A percentile compares a stretch with the other conserved stretches of the same genome.
These are phyloP conservation scores for Morelia viridis DNA, from an alignment of 2,797 vertebrate genomes.

Conservation along the genomic window DNA sequence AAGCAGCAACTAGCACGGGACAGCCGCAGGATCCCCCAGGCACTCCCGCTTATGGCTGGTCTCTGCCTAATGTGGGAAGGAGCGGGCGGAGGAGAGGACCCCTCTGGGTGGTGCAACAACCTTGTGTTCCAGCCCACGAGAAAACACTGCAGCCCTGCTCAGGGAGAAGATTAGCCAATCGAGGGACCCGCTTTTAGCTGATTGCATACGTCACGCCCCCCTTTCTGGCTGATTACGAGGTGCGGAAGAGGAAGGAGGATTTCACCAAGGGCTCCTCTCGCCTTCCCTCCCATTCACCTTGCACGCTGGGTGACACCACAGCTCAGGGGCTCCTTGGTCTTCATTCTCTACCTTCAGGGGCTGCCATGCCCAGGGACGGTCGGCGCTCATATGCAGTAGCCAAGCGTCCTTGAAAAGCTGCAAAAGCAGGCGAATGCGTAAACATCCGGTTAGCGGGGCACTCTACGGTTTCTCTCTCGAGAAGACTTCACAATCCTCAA, in stretches of 20 bases:
- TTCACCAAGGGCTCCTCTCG: not conserved
- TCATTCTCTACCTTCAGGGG: conserved; percentile 95
- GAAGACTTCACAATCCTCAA: not conserved
- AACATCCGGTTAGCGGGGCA: not conserved
- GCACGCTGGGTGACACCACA: conserved; percentile 98
- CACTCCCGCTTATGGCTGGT: not conserved
- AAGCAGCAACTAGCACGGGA: not conserved
- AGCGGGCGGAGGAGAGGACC: not conserved
- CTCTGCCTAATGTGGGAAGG: not conserved
- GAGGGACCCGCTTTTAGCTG: not conserved
- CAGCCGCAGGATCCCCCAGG: not conserved
- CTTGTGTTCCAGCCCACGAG: not conserved
- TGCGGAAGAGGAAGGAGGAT: too few relatives aligned
- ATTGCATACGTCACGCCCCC: not conserved
- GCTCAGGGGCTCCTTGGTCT: conserved; percentile 93
- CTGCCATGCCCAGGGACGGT: conserved; percentile 88
- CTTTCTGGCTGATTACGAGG: not conserved
- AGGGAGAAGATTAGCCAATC: not conserved
- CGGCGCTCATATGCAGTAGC: conserved; percentile 87
- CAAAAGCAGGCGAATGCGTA: not conserved
- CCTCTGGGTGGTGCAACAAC: not conserved
- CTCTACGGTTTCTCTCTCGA: not conserved
- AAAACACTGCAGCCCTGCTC: not conserved
- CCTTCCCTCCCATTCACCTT: conserved; percentile 70
- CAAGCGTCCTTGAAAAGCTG: conserved; percentile 97